Evolutionary conservation across 2,888 invertebrate genomes (phyloP).

Genomic region (Aporophyla lueneburgensis): DNA sequence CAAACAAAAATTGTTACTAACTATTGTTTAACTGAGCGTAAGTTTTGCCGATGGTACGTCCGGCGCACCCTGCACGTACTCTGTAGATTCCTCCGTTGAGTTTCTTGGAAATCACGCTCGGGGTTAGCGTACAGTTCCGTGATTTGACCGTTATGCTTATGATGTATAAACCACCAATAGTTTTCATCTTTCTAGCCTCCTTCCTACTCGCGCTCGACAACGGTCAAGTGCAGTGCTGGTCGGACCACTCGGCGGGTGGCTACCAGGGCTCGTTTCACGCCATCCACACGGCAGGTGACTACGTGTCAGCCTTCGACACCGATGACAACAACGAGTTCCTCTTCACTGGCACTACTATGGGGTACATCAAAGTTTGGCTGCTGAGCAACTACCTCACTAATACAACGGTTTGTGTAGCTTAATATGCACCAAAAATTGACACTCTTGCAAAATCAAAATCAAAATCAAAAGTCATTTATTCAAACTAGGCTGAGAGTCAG

Average conservation of each 20-base stretch:
- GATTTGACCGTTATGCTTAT: not conserved
- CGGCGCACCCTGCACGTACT: not conserved
- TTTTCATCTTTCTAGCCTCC: conserved; percentile 86
- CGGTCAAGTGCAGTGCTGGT: conserved; percentile 95
- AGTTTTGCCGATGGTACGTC: not conserved
- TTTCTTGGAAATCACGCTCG: not conserved
- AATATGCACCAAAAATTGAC: not conserved
- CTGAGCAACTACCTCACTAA: conserved; percentile 92
- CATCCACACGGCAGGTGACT: conserved; percentile 92
- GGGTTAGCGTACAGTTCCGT: not conserved
- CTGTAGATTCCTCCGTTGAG: not conserved
- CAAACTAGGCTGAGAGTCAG: too few relatives aligned
- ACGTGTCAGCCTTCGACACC: conserved; percentile 93
- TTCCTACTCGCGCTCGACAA: conserved; percentile 94
- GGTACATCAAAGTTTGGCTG: conserved; percentile 96
- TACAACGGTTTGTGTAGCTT: conserved; percentile 75
- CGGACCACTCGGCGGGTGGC: conserved; percentile 94
- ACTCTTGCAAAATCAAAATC: too few relatives aligned
- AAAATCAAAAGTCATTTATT: too few relatives aligned
- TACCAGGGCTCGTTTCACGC: conserved; percentile 93
- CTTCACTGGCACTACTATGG: conserved; percentile 93
- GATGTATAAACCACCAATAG: too few relatives aligned
- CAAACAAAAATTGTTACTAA: too few relatives aligned
- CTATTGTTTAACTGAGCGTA: too few relatives aligned
- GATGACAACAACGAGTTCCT: conserved; percentile 94